Base-by-base conservation (phyloP, 1,140 invertebrate species). In the Hylaeus volcanicus region DNA sequence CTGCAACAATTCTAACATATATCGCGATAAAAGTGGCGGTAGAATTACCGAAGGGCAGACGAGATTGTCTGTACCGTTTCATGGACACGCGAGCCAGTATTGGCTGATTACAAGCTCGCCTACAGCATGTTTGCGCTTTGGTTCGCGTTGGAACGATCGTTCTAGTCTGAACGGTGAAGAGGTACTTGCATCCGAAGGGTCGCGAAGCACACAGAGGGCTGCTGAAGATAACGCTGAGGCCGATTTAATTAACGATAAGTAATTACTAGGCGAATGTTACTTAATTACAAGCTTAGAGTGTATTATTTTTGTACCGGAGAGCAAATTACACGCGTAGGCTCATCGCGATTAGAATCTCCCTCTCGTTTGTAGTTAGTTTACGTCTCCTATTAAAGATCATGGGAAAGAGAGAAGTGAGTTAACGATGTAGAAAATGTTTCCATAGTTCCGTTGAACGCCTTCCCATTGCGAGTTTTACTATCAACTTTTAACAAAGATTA, bases 181-280 rank as follows among this genome's bases (percentile, higher is more conserved):
- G 51, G 11, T 39, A 41, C 65, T 77, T 1, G 48, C 2, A 12
- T 26, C 41, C 41, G 43, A 61, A 77, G 37, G 74, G 55, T 77
- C 37, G 56, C 51, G 37, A 45, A 84, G 56, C 53, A 68, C 37
- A 74, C 63, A 39, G 65, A 64, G 81, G 26, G 51, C 39, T 45
- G 55, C n/a, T 37, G 53, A 43, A 78, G 83, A 81, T 79, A 86
- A 83, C 43, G 61, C 11, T 9, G 41, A 41, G 51, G 37, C 61
- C 71, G 82, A 88, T 87, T 86, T 86, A 88, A 88, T 88, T 87
- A 88, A 68, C 81, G 87, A 88, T 88, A 87, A 88, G 75, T 88
- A 83, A 88, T 86, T 77, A 79, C 53, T 68, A 39, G 61, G 70
- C 58, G 72, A 51, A 74, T 68, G 58, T 82, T 64, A 65, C 72